phyloP scores from a whole-genome alignment of 1,140 invertebrate species.

The Drosophila aff. region DNA sequence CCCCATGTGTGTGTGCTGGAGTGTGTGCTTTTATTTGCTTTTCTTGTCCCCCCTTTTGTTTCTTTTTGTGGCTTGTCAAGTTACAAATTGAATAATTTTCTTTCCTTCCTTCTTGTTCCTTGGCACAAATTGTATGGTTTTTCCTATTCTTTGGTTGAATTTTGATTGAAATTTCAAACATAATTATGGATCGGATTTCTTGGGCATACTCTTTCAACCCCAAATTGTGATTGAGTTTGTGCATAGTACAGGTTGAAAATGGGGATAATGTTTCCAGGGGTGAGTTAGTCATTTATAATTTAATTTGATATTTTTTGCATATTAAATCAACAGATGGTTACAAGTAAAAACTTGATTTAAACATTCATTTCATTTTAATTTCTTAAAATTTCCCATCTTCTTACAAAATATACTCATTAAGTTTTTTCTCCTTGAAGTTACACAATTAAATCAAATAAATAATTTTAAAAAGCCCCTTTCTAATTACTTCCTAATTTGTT shows the following conservation, averaged over 20 bases:
- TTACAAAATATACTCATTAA: not conserved
- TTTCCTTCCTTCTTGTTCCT: not conserved
- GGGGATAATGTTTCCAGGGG: not conserved
- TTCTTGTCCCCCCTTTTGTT: conserved; percentile 24
- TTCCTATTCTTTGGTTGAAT: conserved; percentile 16
- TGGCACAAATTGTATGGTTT: conserved; percentile 27
- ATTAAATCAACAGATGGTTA: not conserved
- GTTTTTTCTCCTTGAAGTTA: not conserved
- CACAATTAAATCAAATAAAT: conserved; percentile 1
- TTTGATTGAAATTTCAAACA: conserved; percentile 31
- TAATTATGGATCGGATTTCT: conserved; percentile 40
- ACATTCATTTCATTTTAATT: not conserved
- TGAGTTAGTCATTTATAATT: conserved; percentile 27
- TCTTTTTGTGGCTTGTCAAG: conserved; percentile 41
- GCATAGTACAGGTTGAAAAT: not conserved
- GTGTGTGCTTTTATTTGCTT: conserved; percentile 28
- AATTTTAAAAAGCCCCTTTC: not conserved
- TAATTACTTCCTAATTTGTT: conserved; percentile 32
- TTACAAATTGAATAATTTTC: conserved; percentile 48
- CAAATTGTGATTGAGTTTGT: conserved; percentile 9
- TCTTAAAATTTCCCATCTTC: not conserved
- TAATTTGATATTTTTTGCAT: conserved; percentile 25
- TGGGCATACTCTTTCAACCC: conserved; percentile 28
- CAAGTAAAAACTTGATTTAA: too few relatives aligned
- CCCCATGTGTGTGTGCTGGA: conserved; percentile 13